Base-by-base conservation (phyloP, 2,113 vertebrate genomes). In the Apaloderma vittatum region DNA sequence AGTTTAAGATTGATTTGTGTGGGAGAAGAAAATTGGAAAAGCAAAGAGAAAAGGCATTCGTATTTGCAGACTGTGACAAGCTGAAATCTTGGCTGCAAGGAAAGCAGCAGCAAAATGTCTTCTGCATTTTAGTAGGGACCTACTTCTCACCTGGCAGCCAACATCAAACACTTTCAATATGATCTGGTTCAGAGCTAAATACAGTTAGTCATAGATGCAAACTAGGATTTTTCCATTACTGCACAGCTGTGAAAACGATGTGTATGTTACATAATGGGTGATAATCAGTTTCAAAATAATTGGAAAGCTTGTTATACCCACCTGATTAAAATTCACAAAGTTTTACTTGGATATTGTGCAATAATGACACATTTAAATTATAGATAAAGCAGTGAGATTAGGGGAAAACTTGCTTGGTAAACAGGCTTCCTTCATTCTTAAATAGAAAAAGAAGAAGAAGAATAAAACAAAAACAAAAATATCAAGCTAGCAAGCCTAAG, bases 351-450 rank as follows among this genome's bases (percentile, higher is more conserved):
- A 63, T 94, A 70, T 52, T 91, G 49, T 78, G 34, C 51, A 80
- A 73, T 92, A 81, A 90, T 78, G 57, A 57, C 52, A 59, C 13
- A 19, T 81, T 83, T 82, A 68, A 94, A 93, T 94, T 95, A 79
- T 63, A 80, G 24, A 80, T 75, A 77, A 48, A 81, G 16, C 43
- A 54, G 12, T 27, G 51, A 89, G 30, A 51, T 68, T 82, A 90
- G 46, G 34, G 67, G 12, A 4, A 90, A 88, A 65, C 15, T 46
- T 32, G 12, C 15, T 43, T 40, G 22, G 26, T 67, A 86, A 92
- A 76, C 34, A 77, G 36, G 1, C 43, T 83, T 92, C 7, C 23
- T 86, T 93, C 15, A 62, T 86, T 93, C 67, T 72, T 66, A 66
- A 72, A 48, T 22, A 34, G 5, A 24, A 52, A 30, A 37, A 26